Evolutionary conservation across 2,797 vertebrate genomes (phyloP).

Genomic region (Serranus cabrilla): DNA sequence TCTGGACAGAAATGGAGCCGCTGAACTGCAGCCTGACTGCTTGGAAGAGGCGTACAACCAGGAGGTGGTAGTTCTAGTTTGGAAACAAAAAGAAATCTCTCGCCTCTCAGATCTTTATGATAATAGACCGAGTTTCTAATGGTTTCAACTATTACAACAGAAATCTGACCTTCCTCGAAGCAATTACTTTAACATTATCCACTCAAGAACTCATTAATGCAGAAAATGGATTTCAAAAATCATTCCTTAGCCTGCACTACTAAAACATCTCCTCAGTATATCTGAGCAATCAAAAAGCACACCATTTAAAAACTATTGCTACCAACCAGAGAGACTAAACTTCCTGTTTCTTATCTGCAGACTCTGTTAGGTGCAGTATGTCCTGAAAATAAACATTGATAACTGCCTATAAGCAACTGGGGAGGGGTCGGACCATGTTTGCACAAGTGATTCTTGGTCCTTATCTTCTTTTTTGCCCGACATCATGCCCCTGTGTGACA

Average conservation of each 20-base stretch:
- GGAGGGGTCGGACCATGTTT: neutral
- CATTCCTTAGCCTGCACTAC: neutral
- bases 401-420: neutral
- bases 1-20: too few species aligned
- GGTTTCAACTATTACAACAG: conserved; percentile 11
- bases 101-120: neutral
- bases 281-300: conserved; percentile 11
- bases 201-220: conserved; percentile 17
- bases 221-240: conserved; percentile 1
- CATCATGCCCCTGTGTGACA: neutral
- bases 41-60: too few species aligned
- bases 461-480: neutral
- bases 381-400: conserved; percentile 6
- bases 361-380: neutral
- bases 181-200: conserved; percentile 10
- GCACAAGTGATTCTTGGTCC: neutral
- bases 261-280: neutral
- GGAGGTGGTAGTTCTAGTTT: too few species aligned
- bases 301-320: conserved; percentile 17
- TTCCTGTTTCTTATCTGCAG: conserved; percentile 8
- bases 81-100: neutral
- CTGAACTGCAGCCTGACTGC: too few species aligned
- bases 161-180: conserved; percentile 5
- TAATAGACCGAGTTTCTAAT: conserved; percentile 13
- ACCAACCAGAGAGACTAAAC: neutral